Conservation (phyloP, 1,140 invertebrate genomes). For the Spodoptera frugiperda region DNA sequence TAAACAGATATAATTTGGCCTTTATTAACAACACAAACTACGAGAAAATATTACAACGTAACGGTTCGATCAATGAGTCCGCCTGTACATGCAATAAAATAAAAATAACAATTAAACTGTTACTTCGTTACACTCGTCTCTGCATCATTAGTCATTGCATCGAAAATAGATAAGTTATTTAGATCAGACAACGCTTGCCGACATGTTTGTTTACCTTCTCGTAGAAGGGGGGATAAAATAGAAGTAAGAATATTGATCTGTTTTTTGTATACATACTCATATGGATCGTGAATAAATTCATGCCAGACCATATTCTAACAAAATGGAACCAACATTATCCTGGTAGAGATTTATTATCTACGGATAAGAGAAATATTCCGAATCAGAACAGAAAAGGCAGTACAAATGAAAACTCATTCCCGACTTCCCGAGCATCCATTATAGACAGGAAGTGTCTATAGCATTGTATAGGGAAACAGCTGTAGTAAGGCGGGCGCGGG, state of each 20-base stretch:
- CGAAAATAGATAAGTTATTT: constrained; percentile 7
- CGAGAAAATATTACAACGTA: too few relatives aligned
- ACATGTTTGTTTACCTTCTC: too few relatives aligned
- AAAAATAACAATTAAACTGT: too few relatives aligned
- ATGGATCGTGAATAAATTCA: not conserved
- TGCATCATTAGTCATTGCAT: too few relatives aligned
- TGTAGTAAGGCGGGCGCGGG: constrained; percentile 68
- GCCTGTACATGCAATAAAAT: too few relatives aligned
- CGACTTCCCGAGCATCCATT: constrained; percentile 66
- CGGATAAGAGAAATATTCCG: constrained; percentile 50
- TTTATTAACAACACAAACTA: constrained; percentile 4
- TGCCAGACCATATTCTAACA: constrained; percentile 9
- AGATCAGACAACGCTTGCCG: not conserved
- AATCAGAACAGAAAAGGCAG: constrained; percentile 53
- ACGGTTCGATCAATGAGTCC: too few relatives aligned
- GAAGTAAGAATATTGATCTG: not conserved
- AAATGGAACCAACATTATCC: constrained; percentile 21
- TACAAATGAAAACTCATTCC: constrained; percentile 59
- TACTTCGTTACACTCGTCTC: too few relatives aligned
- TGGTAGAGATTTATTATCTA: constrained; percentile 7
- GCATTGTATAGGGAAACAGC: constrained; percentile 69
- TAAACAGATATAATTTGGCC: constrained; percentile 1
- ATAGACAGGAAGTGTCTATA: constrained; percentile 64
- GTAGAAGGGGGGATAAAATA: not conserved
- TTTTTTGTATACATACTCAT: not conserved